These are phyloP conservation scores for Seriola quinqueradiata DNA, from an alignment of 2,113 vertebrate genomes.

Conservation along the genomic window DNA sequence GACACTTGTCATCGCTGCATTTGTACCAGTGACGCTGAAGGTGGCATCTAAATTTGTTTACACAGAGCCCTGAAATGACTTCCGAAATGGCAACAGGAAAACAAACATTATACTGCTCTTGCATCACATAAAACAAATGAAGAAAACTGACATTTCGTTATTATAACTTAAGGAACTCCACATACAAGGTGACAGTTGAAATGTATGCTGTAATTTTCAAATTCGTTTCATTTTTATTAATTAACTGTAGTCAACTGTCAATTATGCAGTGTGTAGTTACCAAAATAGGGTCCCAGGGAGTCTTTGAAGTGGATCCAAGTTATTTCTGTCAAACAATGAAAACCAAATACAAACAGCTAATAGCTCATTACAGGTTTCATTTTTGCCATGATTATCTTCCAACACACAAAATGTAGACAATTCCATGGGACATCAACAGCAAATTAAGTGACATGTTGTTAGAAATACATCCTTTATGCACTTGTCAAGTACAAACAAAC, in stretches of 20 bases:
- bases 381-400: neutral
- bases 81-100: conserved; percentile 10
- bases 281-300: neutral
- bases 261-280: neutral
- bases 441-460: too few species aligned
- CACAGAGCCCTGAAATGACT: neutral
- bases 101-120: neutral
- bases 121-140: neutral
- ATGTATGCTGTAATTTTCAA: neutral
- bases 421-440: too few species aligned
- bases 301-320: conserved; percentile 7
- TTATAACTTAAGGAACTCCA: neutral
- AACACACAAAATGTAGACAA: neutral
- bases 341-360: neutral
- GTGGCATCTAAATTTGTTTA: conserved; percentile 30
- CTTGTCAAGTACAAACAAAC: too few species aligned
- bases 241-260: conserved; percentile 14
- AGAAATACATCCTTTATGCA: too few species aligned
- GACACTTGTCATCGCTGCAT: neutral
- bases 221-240: neutral
- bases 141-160: neutral
- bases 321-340: conserved; percentile 14
- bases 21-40: conserved; percentile 30
- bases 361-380: neutral
- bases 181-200: neutral